These are phyloP conservation scores for Parauchenoglanis punctatus DNA, from an alignment of 2,797 vertebrate genomes.

Conservation along the genomic window DNA sequence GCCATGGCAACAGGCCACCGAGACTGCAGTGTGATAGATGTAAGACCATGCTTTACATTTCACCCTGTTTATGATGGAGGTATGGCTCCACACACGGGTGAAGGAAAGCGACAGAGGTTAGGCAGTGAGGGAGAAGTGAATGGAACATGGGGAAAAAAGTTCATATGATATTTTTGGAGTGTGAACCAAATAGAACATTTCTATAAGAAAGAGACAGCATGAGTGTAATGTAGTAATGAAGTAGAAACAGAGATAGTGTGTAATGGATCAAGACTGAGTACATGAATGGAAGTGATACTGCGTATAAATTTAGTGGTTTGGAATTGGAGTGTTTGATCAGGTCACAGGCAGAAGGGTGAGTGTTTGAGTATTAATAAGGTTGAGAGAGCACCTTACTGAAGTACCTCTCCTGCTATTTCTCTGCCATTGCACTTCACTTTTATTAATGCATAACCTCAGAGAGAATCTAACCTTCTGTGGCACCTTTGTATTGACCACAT, in stretches of 20 bases:
- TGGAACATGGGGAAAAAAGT: neutral
- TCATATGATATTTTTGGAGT: neutral
- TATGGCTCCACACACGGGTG: neutral
- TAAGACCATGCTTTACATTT: constrained; percentile 59
- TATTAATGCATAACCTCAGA: constrained; percentile 57
- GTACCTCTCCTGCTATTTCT: constrained; percentile 29
- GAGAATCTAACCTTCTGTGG: constrained; percentile 42
- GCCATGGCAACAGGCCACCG: constrained; percentile 52
- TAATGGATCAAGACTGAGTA: neutral
- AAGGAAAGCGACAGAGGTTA: neutral
- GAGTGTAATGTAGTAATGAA: neutral
- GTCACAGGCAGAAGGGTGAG: neutral
- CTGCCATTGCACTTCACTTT: constrained; percentile 44
- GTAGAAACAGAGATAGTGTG: neutral
- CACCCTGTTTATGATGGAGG: constrained; percentile 41
- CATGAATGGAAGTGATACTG: neutral
- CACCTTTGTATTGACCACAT: constrained; percentile 45
- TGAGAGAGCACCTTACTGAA: constrained; percentile 21
- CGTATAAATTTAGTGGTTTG: neutral
- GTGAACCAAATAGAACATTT: neutral
- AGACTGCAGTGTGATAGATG: constrained; percentile 32
- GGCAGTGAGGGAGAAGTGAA: neutral
- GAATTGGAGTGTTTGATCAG: neutral
- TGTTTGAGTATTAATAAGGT: constrained; percentile 52
- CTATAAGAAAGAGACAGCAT: neutral